Evolutionary conservation across 2,113 vertebrate genomes (phyloP).

Genomic region (Stomatorhinus ivindoensis): DNA sequence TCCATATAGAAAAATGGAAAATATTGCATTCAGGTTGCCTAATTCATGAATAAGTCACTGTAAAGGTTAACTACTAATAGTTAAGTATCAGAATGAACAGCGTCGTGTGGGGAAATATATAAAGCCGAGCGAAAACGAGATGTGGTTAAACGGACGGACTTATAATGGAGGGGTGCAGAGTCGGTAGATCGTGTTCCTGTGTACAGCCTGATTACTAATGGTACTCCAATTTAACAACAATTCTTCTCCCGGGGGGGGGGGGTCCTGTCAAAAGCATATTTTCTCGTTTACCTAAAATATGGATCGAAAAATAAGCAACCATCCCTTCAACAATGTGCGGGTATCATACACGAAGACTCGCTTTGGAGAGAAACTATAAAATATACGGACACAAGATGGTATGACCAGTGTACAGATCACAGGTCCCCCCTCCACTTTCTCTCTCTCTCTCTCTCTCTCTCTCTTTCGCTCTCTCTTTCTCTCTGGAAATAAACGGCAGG

Average conservation of each 20-base stretch:
- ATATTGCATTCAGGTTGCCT: constrained; percentile 26
- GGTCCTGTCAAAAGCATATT: not conserved
- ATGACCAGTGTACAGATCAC: constrained; percentile 33
- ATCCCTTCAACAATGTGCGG: not conserved
- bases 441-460: constrained; percentile 42
- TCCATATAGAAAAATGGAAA: constrained; percentile 39
- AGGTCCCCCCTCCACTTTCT: constrained; percentile 28
- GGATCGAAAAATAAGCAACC: not conserved
- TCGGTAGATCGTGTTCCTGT: constrained; percentile 24
- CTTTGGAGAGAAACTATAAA: not conserved
- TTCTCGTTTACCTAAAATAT: not conserved
- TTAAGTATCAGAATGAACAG: not conserved
- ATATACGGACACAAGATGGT: constrained; percentile 1
- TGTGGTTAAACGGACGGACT: constrained; percentile 18
- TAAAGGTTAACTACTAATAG: constrained; percentile 28
- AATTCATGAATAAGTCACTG: constrained; percentile 49
- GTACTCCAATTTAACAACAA: constrained; percentile 22
- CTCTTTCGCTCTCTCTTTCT: constrained; percentile 8
- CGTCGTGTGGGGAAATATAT: not conserved
- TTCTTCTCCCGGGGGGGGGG: constrained; percentile 12
- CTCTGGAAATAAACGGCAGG: constrained; percentile 55
- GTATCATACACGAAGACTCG: not conserved
- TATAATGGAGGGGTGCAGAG: not conserved
- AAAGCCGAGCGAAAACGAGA: not conserved
- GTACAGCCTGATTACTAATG: constrained; percentile 32